Conservation (phyloP, 2,797 vertebrate species). For the Natrix natrix region DNA sequence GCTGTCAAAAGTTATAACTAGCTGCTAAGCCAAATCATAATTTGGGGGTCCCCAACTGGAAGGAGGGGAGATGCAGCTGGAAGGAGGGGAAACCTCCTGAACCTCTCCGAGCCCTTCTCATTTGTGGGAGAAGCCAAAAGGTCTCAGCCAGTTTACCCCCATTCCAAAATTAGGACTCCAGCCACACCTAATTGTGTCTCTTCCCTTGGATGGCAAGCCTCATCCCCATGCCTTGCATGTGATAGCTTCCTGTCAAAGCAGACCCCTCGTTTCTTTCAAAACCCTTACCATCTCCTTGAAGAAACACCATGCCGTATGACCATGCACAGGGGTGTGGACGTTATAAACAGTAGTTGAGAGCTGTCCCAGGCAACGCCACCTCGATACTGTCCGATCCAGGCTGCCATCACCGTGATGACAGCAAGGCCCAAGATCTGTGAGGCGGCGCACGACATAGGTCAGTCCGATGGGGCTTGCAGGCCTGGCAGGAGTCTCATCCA, state of each 20-base stretch:
- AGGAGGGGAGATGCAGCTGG: neutral
- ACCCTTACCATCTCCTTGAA: slow-evolving; percentile 83
- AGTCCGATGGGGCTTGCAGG: slow-evolving; percentile 38
- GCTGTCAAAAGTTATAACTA: neutral
- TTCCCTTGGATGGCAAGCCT: neutral
- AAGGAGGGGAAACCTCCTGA: neutral
- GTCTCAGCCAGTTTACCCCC: neutral
- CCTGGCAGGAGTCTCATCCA: slow-evolving; percentile 59
- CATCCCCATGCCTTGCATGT: neutral
- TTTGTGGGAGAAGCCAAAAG: neutral
- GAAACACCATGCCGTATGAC: slow-evolving; percentile 84
- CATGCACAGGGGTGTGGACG: slow-evolving; percentile 87
- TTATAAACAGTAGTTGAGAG: slow-evolving; percentile 78
- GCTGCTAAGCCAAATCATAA: neutral
- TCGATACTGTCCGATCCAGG: slow-evolving; percentile 83
- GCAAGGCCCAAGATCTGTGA: slow-evolving; percentile 82
- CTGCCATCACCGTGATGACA: slow-evolving; percentile 72
- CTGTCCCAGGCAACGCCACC: slow-evolving; percentile 85
- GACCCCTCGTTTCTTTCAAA: neutral
- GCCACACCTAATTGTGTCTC: neutral
- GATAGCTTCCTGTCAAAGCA: neutral
- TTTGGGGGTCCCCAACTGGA: neutral
- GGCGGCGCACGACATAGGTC: slow-evolving; percentile 71
- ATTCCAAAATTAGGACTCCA: neutral
- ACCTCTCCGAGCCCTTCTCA: neutral